These are phyloP conservation scores for Corbicula japonica DNA, from an alignment of 2,888 invertebrate genomes.

Conservation along the genomic window DNA sequence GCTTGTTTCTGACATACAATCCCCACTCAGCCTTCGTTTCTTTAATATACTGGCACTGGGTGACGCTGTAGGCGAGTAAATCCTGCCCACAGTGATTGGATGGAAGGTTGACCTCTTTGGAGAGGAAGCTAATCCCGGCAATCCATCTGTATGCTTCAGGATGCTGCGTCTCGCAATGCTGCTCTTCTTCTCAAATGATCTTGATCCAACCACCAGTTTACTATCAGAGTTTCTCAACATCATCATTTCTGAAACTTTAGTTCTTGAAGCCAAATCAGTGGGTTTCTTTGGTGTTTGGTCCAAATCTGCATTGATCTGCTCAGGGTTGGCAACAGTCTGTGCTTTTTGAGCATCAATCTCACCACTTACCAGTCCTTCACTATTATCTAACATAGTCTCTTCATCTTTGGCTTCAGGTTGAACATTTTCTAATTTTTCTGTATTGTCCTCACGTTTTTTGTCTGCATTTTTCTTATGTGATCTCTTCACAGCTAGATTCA, in stretches of 20 bases:
- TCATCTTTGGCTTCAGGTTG: background rate
- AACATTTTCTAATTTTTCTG: background rate
- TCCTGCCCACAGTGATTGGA: conserved; percentile 69
- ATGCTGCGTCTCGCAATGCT: conserved; percentile 68
- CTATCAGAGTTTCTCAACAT: conserved; percentile 67
- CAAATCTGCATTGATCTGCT: conserved; percentile 8
- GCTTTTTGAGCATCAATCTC: background rate
- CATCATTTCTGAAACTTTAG: conserved; percentile 15
- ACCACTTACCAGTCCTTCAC: too few relatives aligned
- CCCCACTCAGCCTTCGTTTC: conserved; percentile 72
- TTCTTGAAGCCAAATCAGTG: conserved; percentile 34
- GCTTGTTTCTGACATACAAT: conserved; percentile 70
- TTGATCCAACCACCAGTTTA: conserved; percentile 65
- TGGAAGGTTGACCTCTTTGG: conserved; percentile 61
- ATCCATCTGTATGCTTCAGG: conserved; percentile 51
- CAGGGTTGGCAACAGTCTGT: background rate
- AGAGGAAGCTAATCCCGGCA: conserved; percentile 19
- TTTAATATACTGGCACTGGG: conserved; percentile 84
- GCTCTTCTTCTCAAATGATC: conserved; percentile 66
- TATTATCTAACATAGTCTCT: background rate
- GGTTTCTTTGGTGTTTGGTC: conserved; percentile 73
- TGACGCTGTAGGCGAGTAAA: conserved; percentile 82
- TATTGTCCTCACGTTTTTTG: conserved; percentile 3
- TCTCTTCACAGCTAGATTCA: conserved; percentile 50
- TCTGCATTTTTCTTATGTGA: conserved; percentile 11